phyloP scores from a whole-genome alignment of 2,113 vertebrate genomes.

The Proteles cristata region DNA sequence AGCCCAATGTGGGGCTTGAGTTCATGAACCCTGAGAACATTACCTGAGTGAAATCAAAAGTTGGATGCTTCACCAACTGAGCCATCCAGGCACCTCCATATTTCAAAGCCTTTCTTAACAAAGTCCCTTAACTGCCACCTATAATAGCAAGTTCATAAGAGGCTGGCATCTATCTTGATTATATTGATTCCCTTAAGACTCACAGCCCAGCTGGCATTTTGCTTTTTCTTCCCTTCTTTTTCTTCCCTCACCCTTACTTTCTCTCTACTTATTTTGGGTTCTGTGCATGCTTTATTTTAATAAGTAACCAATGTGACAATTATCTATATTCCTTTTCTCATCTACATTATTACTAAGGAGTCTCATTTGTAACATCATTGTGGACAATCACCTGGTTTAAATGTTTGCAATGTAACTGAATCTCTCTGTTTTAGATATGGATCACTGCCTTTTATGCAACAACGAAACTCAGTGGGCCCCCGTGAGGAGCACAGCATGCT shows the following conservation, averaged over 20 bases:
- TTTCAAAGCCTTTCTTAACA: neutral
- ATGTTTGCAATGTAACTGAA: conserved; percentile 3
- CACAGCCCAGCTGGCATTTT: neutral
- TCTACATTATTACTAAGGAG: neutral
- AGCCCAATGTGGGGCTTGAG: too few species aligned
- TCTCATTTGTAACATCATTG: neutral
- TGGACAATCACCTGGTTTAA: neutral
- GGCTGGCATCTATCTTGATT: neutral
- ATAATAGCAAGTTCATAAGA: neutral
- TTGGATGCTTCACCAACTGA: too few species aligned
- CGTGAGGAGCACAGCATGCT: conserved; percentile 85
- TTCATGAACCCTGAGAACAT: too few species aligned
- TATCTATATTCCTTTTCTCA: neutral
- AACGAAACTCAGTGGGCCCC: conserved; percentile 89
- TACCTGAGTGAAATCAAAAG: too few species aligned
- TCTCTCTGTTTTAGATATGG: conserved; percentile 88
- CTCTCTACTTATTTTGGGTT: neutral
- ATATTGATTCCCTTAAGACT: neutral
- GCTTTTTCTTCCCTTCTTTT: neutral
- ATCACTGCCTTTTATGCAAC: conserved; percentile 89
- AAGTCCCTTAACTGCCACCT: neutral
- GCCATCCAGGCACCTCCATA: too few species aligned
- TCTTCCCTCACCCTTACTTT: neutral
- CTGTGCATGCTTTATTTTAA: conserved; percentile 16
- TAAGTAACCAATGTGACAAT: neutral